phyloP scores from a whole-genome alignment of 2,113 vertebrate species.

The Podilymbus podiceps region DNA sequence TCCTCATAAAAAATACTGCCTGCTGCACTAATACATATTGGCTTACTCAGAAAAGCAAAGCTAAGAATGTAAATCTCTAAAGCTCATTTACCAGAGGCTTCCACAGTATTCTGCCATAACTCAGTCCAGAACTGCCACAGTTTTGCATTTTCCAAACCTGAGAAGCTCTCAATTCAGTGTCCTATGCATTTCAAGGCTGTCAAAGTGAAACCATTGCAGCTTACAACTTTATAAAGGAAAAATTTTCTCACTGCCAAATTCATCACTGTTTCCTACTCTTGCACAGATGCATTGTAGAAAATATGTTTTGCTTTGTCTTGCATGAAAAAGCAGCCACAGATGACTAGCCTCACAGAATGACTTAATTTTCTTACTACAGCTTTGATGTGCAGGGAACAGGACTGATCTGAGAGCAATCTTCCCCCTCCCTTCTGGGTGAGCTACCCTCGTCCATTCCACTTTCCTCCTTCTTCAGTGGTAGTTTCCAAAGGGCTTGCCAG shows the following conservation, averaged over 20 bases:
- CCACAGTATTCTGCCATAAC: background rate
- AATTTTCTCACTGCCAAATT: background rate
- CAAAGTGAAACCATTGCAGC: background rate
- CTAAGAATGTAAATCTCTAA: background rate
- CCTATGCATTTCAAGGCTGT: background rate
- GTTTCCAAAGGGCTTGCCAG: background rate
- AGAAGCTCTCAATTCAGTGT: background rate
- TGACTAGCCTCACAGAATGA: background rate
- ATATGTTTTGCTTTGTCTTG: background rate
- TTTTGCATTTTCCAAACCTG: background rate
- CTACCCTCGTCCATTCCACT: rapidly evolving
- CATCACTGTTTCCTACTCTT: background rate
- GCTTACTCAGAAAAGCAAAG: background rate
- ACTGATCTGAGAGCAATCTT: background rate
- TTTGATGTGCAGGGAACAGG: background rate
- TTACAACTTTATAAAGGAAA: background rate
- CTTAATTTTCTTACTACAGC: background rate
- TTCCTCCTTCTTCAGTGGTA: background rate
- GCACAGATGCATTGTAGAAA: background rate
- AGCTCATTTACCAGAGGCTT: background rate
- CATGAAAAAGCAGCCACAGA: background rate
- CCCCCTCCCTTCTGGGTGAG: background rate
- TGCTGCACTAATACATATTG: background rate
- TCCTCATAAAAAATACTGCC: background rate
- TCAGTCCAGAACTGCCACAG: background rate